Percentiles rank a stretch among this genome's conserved stretches.
phyloP scores from a whole-genome alignment of 2,797 vertebrate genomes.

The Geotrypetes seraphini region DNA sequence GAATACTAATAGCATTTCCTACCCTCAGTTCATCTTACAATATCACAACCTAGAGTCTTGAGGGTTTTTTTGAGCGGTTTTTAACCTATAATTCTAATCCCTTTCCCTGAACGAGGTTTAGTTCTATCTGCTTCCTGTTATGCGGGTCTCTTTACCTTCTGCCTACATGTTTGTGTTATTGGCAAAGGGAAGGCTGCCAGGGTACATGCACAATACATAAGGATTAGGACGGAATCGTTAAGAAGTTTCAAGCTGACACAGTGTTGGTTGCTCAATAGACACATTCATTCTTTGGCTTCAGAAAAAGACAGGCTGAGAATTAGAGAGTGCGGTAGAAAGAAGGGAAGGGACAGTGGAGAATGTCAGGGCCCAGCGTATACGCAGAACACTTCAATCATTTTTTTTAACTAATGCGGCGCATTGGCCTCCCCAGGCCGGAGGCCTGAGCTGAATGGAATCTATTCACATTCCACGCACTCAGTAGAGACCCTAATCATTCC shows the following conservation, averaged over 20 bases:
- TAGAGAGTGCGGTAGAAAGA: conserved; percentile 13
- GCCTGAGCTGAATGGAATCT: conserved; percentile 40
- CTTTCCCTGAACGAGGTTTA: too few species aligned
- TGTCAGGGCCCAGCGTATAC: conserved; percentile 5
- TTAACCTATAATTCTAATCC: too few species aligned
- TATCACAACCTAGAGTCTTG: too few species aligned
- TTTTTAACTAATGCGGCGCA: conserved; percentile 27
- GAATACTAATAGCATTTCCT: too few species aligned
- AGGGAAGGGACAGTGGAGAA: background rate
- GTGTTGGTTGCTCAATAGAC: too few species aligned
- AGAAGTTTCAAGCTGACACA: accelerated
- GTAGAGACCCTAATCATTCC: conserved; percentile 29
- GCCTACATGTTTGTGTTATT: background rate
- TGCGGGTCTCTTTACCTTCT: too few species aligned
- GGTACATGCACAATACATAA: conserved; percentile 9
- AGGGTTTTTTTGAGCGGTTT: too few species aligned
- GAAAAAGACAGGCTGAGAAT: background rate
- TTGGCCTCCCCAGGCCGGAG: conserved; percentile 22
- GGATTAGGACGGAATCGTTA: conserved; percentile 5
- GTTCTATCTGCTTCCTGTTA: background rate
- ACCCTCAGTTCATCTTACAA: too few species aligned
- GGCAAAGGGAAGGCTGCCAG: conserved; percentile 24
- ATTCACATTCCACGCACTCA: conserved; percentile 36
- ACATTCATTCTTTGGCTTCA: conserved; percentile 10
- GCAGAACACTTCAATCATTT: conserved; percentile 9